Percentiles rank a stretch among this genome's conserved stretches.
Conservation (phyloP, 2,797 vertebrate species). For the Chiloscyllium punctatum region DNA sequence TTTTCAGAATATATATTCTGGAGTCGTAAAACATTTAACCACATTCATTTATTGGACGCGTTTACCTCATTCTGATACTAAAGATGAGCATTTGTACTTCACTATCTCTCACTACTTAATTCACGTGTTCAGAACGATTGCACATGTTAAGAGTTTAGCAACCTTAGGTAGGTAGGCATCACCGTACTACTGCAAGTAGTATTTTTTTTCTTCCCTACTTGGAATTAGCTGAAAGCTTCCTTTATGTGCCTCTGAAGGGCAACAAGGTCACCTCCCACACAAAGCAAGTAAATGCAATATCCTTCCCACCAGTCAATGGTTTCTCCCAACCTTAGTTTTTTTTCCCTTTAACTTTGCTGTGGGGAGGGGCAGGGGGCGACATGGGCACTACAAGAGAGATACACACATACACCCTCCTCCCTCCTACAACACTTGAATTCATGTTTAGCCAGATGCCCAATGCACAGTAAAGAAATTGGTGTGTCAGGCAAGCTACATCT, state of each 20-base stretch:
- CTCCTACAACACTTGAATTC: background rate
- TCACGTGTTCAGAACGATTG: background rate
- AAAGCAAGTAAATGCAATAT: background rate
- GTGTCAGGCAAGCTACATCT: background rate
- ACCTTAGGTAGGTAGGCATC: background rate
- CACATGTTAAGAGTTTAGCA: background rate
- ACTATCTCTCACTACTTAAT: background rate
- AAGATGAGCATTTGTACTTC: background rate
- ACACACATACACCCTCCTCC: no score
- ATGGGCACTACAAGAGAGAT: no score
- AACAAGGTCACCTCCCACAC: background rate
- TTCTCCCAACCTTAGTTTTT: background rate
- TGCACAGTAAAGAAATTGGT: background rate
- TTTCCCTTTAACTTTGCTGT: no score
- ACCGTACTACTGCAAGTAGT: background rate
- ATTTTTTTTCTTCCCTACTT: background rate
- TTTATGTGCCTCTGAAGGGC: background rate
- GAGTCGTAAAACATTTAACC: no score
- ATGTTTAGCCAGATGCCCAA: background rate
- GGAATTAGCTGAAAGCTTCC: slow-evolving; percentile 8
- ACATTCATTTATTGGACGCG: background rate
- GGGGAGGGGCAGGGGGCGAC: no score
- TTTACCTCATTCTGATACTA: background rate
- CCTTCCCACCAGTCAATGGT: background rate
- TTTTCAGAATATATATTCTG: background rate